A percentile compares a stretch with the other conserved stretches of the same genome.
phyloP scores from a whole-genome alignment of 2,797 vertebrate species.

The Pelobates cultripes region DNA sequence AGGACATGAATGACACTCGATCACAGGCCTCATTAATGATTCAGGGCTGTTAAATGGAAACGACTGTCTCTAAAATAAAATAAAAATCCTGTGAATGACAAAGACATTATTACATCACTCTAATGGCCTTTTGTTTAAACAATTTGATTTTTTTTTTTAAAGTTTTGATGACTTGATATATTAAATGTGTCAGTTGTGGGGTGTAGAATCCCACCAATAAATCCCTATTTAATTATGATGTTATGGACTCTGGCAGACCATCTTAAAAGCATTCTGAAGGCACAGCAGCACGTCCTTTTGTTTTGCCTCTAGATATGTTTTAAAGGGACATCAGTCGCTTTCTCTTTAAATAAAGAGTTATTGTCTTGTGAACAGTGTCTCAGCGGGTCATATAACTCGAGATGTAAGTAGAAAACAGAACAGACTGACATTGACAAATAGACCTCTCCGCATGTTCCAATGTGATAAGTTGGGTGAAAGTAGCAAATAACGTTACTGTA shows the following conservation, averaged over 20 bases:
- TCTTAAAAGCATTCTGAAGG: slow-evolving; percentile 52
- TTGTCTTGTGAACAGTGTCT: slow-evolving; percentile 55
- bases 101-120: neutral
- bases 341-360: slow-evolving; percentile 45
- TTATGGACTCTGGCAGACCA: slow-evolving; percentile 58
- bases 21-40: too few relatives aligned
- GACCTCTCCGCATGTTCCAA: too few relatives aligned
- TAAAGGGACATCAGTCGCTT: slow-evolving; percentile 59
- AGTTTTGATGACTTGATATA: slow-evolving; percentile 59
- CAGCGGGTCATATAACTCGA: neutral
- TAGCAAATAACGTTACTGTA: too few relatives aligned
- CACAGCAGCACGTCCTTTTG: slow-evolving; percentile 61
- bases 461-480: too few relatives aligned
- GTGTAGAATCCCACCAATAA: slow-evolving; percentile 62
- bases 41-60: too few relatives aligned
- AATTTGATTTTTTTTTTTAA: slow-evolving; percentile 63
- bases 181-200: slow-evolving; percentile 67
- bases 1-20: too few relatives aligned
- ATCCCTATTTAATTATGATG: slow-evolving; percentile 69
- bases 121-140: neutral
- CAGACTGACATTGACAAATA: neutral
- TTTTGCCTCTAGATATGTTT: slow-evolving; percentile 63
- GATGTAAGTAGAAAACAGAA: neutral
- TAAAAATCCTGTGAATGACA: neutral
- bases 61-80: too few relatives aligned